Conservation (phyloP, 1,140 invertebrate genomes). For the Tyrophagus putrescentiae region DNA sequence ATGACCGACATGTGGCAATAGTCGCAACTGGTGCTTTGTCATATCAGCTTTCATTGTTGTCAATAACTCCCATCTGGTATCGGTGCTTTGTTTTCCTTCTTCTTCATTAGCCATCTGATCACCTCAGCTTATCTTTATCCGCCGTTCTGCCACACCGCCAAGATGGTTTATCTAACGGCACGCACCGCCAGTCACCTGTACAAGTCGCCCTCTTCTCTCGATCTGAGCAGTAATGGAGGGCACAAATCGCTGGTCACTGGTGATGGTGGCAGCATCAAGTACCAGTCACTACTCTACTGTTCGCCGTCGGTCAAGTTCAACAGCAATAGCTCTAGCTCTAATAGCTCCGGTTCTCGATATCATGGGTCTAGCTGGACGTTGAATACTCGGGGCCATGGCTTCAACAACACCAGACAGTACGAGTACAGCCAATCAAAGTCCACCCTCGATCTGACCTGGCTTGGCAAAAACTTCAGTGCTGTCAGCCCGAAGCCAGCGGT, state of each 20-base stretch:
- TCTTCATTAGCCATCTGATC: not conserved
- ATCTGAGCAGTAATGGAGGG: not conserved
- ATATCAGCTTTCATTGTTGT: no score
- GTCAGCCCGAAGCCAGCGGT: not conserved
- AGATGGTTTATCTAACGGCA: slow-evolving; percentile 15
- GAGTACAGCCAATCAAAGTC: slow-evolving; percentile 3
- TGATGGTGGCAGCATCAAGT: not conserved
- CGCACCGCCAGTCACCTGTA: not conserved
- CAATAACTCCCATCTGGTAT: no score
- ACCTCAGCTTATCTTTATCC: no score
- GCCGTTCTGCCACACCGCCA: no score
- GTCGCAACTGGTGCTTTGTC: no score
- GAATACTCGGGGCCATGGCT: not conserved
- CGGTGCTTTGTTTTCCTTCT: no score
- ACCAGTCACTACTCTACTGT: slow-evolving; percentile 1
- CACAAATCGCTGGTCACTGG: not conserved
- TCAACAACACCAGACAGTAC: not conserved
- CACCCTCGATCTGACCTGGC: not conserved
- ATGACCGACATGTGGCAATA: no score
- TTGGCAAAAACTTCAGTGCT: not conserved
- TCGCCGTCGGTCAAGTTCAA: not conserved
- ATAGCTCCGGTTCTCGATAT: not conserved
- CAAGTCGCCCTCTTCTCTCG: not conserved
- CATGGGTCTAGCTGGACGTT: not conserved
- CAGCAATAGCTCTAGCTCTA: not conserved